Base-by-base conservation (phyloP, 1,140 invertebrate species). In the Ceratitis capitata region DNA sequence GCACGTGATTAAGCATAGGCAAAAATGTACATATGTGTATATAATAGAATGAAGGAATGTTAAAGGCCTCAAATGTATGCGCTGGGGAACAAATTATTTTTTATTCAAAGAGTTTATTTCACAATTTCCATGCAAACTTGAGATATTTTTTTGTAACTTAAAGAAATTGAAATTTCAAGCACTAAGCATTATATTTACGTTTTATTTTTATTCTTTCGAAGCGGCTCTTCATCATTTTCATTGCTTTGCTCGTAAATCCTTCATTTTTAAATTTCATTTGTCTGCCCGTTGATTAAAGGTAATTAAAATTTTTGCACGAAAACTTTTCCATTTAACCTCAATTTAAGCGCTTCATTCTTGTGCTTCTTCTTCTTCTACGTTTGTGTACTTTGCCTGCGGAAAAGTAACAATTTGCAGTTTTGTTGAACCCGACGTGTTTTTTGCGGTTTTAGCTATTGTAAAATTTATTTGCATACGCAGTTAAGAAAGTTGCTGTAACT, bases 381-480 rank as follows among this genome's bases (percentile, higher is more conserved):
- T 56, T 56, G 51, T n/a, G 23, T 26, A 26, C 7, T 16, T 69
- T 45, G 6, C 39, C 19, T 42, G 1, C 35, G 64, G 39, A 45
- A 78, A 78, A 78, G 42, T 42, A 26, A 78, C 69, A 47, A 78
- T 78, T 78, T 78, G 69, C 35, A 1, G 39, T 78, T 78, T 78
- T 47, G 69, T 78, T 78, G 69, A 78, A 78, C 69, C 69, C 69
- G 69, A 2, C 35, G 35, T 61, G 58, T 39, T 74, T 74, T 74
- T 74, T 74, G 64, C 64, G 64, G 64, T 74, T 42, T 39, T n/a
- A 74, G 39, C 69, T 78, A 45, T 78, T 78, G 69, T 3, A 45
- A 78, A 78, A 78, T 78, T 78, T 78, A 78, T 78, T 78, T 78
- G 69, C 69, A 78, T 78, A 78, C 69, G 69, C 69, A 78, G 69